Evolutionary conservation across 2,888 invertebrate species (phyloP).

Genomic region (Scaptomyza polygonia): DNA sequence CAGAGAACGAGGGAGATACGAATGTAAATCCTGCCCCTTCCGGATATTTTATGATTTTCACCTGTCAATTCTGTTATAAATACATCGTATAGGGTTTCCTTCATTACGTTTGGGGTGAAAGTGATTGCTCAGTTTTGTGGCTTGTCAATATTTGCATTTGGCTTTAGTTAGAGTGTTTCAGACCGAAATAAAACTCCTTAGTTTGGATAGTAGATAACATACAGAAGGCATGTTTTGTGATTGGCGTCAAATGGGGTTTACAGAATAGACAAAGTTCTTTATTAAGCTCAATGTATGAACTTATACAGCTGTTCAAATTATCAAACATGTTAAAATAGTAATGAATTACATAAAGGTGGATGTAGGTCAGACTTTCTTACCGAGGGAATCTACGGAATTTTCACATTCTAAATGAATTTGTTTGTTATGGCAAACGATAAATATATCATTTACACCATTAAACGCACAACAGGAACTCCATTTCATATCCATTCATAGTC

Average conservation of each 20-base stretch:
- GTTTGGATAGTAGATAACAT: constrained; percentile 37
- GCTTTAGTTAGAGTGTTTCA: not conserved
- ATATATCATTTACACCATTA: constrained; percentile 31
- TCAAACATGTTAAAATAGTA: constrained; percentile 1
- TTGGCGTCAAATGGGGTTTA: not conserved
- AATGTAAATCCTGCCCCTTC: constrained; percentile 40
- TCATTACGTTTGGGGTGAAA: constrained; percentile 28
- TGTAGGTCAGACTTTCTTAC: constrained; percentile 41
- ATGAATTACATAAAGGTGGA: not conserved
- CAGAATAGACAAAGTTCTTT: constrained; percentile 22
- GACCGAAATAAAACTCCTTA: constrained; percentile 45
- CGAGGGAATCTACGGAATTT: constrained; percentile 12
- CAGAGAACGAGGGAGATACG: not conserved
- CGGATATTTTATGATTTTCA: constrained; percentile 64
- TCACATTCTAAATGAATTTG: constrained; percentile 38
- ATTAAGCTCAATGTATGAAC: constrained; percentile 19
- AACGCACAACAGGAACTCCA: constrained; percentile 51
- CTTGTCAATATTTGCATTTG: constrained; percentile 54
- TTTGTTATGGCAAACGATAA: constrained; percentile 38
- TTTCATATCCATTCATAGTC: constrained; percentile 26
- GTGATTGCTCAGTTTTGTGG: constrained; percentile 42
- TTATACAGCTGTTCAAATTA: constrained; percentile 39
- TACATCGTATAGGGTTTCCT: constrained; percentile 56
- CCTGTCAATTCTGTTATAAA: constrained; percentile 60
- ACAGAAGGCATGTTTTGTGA: constrained; percentile 8